Base-by-base conservation (phyloP, 2,113 vertebrate genomes). In the Dasyurus viverrinus region DNA sequence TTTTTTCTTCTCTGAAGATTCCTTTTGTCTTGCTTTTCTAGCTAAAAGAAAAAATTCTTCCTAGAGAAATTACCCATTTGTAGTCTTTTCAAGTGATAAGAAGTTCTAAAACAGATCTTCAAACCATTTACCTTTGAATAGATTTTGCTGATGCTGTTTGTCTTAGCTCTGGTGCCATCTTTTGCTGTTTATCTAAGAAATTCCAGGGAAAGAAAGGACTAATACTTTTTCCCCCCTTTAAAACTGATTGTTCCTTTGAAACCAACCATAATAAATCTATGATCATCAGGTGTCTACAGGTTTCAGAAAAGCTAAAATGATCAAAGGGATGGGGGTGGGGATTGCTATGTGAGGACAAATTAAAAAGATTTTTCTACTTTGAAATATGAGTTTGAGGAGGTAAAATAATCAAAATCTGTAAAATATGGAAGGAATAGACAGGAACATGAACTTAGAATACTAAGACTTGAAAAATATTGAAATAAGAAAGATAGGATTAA, bases 181-280 rank as follows among this genome's bases (percentile, higher is more conserved):
- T 84, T 84, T n/a, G 68, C 68, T 84, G 19, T 84, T 84, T 84
- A 84, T 42, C 68, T 42, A 84, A 84, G 68, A 36, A 76, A 76
- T 76, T 76, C 36, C 68, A 16, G 30, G 11, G 36, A 76, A 76
- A 76, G 68, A 76, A 76, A 84, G 68, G 68, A 42, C 68, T 42
- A n/a, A 84, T 42, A 42, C 36, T 36, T 36, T 23, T 42, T 22
- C 16, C 7, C 57, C 12, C n/a, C 68, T 68, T 12, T 36, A 42
- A 84, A 84, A 84, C 42, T 42, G 68, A 84, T 84, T 42, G n/a
- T 42, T 42, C n/a, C 68, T 84, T 84, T 84, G 68, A 84, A 84
- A 84, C 68, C 42, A 84, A 84, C 68, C 68, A 84, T 84, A 84
- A 84, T 84, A 84, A 84, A 84, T 84, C 68, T 84, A 84, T 84